Evolutionary conservation across 2,888 invertebrate genomes (phyloP).

Genomic region (Eulithis testata): DNA sequence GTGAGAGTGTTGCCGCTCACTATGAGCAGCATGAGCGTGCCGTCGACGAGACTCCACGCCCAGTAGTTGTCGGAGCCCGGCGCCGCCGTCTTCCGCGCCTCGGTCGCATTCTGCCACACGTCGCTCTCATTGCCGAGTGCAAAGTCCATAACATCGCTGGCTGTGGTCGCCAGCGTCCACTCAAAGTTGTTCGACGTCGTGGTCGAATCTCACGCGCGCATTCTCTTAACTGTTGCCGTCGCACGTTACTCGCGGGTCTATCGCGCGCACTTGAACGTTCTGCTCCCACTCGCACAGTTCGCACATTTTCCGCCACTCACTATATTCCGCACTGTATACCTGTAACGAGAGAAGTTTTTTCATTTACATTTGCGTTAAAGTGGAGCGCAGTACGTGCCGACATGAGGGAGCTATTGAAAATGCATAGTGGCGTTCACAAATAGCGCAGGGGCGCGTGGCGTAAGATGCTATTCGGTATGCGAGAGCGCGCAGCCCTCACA

Average conservation of each 20-base stretch:
- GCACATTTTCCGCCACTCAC: constrained; percentile 56
- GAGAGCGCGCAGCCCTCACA: constrained; percentile 55
- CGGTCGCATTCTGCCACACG: constrained; percentile 71
- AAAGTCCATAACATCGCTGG: constrained; percentile 83
- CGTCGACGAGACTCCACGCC: constrained; percentile 88
- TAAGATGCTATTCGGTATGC: constrained; percentile 54
- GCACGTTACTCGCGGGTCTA: constrained; percentile 59
- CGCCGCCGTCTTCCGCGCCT: constrained; percentile 55
- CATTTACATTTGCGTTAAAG: constrained; percentile 28
- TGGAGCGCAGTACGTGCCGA: constrained; percentile 38
- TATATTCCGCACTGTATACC: constrained; percentile 45
- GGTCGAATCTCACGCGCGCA: constrained; percentile 69
- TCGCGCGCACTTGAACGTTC: constrained; percentile 52
- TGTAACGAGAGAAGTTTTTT: constrained; percentile 53
- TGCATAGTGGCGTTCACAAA: constrained; percentile 52
- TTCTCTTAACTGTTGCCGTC: constrained; percentile 65
- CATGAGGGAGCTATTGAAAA: constrained; percentile 44
- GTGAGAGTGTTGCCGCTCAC: constrained; percentile 90
- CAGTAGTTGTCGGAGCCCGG: constrained; percentile 74
- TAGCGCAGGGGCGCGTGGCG: constrained; percentile 41
- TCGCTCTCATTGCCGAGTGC: constrained; percentile 72
- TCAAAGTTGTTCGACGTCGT: constrained; percentile 76
- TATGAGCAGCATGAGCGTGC: constrained; percentile 86
- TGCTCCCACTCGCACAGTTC: constrained; percentile 52
- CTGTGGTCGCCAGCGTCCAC: constrained; percentile 78